Percentiles rank a stretch among this genome's conserved stretches.
phyloP scores from a whole-genome alignment of 2,888 invertebrate species.

The Lordiphosa andalusiaca region DNA sequence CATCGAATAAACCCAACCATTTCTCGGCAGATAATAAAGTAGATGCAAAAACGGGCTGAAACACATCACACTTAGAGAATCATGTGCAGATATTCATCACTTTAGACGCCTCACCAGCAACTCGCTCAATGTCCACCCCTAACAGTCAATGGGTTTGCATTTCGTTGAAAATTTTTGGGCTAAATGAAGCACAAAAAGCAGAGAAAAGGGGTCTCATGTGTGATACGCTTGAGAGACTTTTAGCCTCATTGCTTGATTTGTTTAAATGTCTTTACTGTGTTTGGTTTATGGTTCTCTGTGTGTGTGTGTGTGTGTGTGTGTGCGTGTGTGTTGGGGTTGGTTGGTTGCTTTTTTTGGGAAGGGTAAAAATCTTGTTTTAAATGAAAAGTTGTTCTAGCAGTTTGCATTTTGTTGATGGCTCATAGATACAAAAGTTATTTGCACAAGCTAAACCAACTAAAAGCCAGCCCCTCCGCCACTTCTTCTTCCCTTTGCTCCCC shows the following conservation, averaged over 20 bases:
- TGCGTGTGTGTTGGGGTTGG: neutral
- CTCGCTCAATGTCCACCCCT: neutral
- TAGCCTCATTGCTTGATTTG: slow-evolving; percentile 74
- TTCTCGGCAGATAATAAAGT: slow-evolving; percentile 6
- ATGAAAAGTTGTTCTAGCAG: slow-evolving; percentile 64
- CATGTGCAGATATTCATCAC: slow-evolving; percentile 61
- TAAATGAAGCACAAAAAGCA: slow-evolving; percentile 59
- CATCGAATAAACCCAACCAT: slow-evolving; percentile 10
- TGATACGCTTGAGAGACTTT: slow-evolving; percentile 68
- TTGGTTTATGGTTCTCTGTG: slow-evolving; percentile 65
- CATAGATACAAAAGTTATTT: slow-evolving; percentile 70
- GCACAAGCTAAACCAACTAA: slow-evolving; percentile 58
- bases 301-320: slow-evolving; percentile 2
- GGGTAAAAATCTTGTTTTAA: slow-evolving; percentile 63
- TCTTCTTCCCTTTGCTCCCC: neutral
- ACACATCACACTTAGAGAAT: slow-evolving; percentile 9
- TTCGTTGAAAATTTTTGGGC: slow-evolving; percentile 51
- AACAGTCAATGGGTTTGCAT: slow-evolving; percentile 36
- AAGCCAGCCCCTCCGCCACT: slow-evolving; percentile 21
- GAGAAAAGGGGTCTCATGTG: slow-evolving; percentile 34
- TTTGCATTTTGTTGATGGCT: slow-evolving; percentile 65
- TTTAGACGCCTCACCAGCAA: slow-evolving; percentile 28
- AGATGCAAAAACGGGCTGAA: neutral
- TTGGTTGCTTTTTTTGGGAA: slow-evolving; percentile 13
- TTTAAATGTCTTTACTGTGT: slow-evolving; percentile 74